Evolutionary conservation across 2,888 invertebrate species (phyloP), one percentile per base, ranked within the genome.

Genomic region (Helleia helle): DNA sequence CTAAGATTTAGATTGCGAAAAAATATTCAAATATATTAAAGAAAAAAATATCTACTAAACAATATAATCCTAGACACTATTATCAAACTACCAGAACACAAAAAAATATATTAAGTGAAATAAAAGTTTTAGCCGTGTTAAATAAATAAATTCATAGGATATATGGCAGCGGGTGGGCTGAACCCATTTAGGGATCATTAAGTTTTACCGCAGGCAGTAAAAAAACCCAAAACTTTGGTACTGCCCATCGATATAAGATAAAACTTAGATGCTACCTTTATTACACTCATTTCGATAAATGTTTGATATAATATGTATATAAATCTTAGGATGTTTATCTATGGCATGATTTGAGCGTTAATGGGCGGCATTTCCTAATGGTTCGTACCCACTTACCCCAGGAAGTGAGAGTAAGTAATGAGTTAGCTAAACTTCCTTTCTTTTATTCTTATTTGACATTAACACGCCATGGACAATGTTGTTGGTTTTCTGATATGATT

Each of bases 131-230:
- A 15, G 18, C 34, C 6, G 3, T 5, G 4, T 26, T 26, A 26
- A 6, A 4, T 2, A 26, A 7, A n/a, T n/a, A n/a, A n/a, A n/a
- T n/a, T n/a, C 8, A 26, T n/a, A n/a, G n/a, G n/a, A n/a, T n/a
- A n/a, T n/a, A n/a, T n/a, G n/a, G 11, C n/a, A 12, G 13, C 17
- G n/a, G n/a, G 9, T 39, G n/a, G 13, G 27, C 26, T 22, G 25
- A 40, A 38, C 30, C 36, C 42, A 40, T 43, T 41, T 43, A 41
- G 30, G 43, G 44, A 36, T 40, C 50, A 43, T 50, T 50, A 50
- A 41, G 14, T 42, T 42, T 44, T 29, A 41, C 31, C 40, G 31
- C 17, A 24, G 29, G 46, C 39, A 39, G 38, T 47, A 46, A 44
- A 48, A 47, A 48, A 40, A 25, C 31, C 17, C 30, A n/a, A 15